A percentile compares a stretch with the other conserved stretches of the same genome.
Evolutionary conservation across 2,113 vertebrate species (phyloP).

Genomic region (Tonatia bakeri): DNA sequence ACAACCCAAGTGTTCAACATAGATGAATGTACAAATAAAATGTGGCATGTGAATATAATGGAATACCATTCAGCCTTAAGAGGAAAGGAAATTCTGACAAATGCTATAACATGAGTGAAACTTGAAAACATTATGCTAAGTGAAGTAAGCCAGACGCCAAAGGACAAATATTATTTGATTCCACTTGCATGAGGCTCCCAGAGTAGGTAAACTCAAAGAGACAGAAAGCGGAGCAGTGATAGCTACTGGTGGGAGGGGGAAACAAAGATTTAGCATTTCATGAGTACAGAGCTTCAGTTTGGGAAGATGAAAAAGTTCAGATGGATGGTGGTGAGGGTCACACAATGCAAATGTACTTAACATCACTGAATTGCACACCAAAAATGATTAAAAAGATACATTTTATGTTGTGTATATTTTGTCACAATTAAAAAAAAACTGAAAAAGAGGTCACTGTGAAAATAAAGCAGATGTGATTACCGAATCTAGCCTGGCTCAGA

Average conservation of each 20-base stretch:
- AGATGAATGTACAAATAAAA: neutral
- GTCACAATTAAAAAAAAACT: neutral
- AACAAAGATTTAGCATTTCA: too few relatives aligned
- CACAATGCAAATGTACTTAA: too few relatives aligned
- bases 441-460: neutral
- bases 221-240: neutral
- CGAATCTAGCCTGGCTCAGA: neutral
- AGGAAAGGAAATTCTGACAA: neutral
- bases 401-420: neutral
- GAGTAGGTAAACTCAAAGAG: neutral
- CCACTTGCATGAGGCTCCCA: neutral
- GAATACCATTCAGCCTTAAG: neutral
- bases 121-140: neutral
- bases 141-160: neutral
- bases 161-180: neutral
- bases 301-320: neutral
- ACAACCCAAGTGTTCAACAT: too few relatives aligned
- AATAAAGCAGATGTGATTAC: neutral
- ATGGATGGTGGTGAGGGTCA: neutral
- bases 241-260: too few relatives aligned
- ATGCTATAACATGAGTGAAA: neutral
- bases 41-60: fast-evolving
- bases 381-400: neutral
- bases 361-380: neutral
- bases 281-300: neutral